Evolutionary conservation across 1,140 invertebrate species (phyloP), one percentile per base, ranked within the genome.

Genomic region (Plutomurus gul): DNA sequence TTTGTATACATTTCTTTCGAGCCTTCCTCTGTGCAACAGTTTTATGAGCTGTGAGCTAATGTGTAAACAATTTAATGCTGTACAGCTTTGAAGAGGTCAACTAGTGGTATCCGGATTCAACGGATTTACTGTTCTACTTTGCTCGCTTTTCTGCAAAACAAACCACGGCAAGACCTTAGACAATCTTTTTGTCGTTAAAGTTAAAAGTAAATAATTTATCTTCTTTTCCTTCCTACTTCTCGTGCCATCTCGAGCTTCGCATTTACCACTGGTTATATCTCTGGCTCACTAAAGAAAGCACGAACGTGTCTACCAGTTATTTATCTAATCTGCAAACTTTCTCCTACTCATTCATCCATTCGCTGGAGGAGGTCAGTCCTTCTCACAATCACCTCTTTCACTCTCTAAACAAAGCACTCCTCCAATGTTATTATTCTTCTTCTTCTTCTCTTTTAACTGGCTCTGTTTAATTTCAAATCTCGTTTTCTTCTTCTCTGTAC

Each of bases 1-100:
- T 43, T n/a, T 43, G 39, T n/a, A 43, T 43, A 1, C 7, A 43
- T n/a, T 8, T 13, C 39, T 13, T 43, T n/a, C n/a, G n/a, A n/a
- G n/a, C n/a, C n/a, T n/a, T n/a, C n/a, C 7, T 65, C 30, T 30
- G 56, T 65, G 56, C 56, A 65, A 65, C 56, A 65, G 56, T 65
- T 65, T 65, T 65, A 65, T 65, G 25, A 30, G 27, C 16, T 33
- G 13, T 6, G n/a, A n/a, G n/a, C n/a, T n/a, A n/a, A n/a, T n/a
- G n/a, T n/a, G n/a, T n/a, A n/a, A n/a, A n/a, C n/a, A n/a, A n/a
- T n/a, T n/a, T n/a, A n/a, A n/a, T n/a, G n/a, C n/a, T n/a, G n/a
- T n/a, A n/a, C 56, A 43, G 1, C 2, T 43, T 13, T n/a, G 39
- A 10, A 13, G n/a, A 43, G 11, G 39, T 43, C 39, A 13, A 43